Base-by-base conservation (phyloP, 1,140 invertebrate genomes). In the Leptonema lineaticorne region DNA sequence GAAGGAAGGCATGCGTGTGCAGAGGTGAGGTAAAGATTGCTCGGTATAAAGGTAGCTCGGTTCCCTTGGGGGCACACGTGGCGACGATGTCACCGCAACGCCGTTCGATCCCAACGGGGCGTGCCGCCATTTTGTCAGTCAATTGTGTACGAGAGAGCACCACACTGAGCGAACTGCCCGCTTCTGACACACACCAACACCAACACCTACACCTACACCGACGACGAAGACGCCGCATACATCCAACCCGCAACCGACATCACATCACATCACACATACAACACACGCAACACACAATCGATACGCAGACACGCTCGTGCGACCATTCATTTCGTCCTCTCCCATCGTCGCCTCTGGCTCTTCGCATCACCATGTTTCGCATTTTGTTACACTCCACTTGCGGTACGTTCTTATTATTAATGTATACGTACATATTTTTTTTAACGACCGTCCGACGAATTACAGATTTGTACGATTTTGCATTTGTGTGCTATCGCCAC, bases 81-180 rank as follows among this genome's bases (percentile, higher is more conserved):
- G 9, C 3, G 2, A 9, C 2, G 9, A 41, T 41, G 37, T 41
- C 37, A 41, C 37, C n/a, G n/a, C n/a, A n/a, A 20, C 14, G 16
- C 46, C 46, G 46, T 48, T 14, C 37, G 37, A 9, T 41, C 37
- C 20, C 50, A 22, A 26, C 20, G 20, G 50, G 18, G 50, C 20
- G 24, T 53, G 50, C 50, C 50, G 50, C 50, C 50, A 53, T 53
- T 53, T 53, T 53, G 50, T 53, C 50, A 53, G 50, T 22, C 37
- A 41, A 41, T 41, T 41, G 50, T 53, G 50, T 53, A 7, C 16
- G 50, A 53, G 20, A 22, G 50, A 22, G 50, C 22, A 9, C 22
- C 50, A 24, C 18, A n/a, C 41, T 16, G 41, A n/a, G 50, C 20
- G 9, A 18, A 26, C 22, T 14, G 22, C 20, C 8, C 14, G 9